phyloP scores from a whole-genome alignment of 2,113 vertebrate species.

The Cephalophus harveyi region DNA sequence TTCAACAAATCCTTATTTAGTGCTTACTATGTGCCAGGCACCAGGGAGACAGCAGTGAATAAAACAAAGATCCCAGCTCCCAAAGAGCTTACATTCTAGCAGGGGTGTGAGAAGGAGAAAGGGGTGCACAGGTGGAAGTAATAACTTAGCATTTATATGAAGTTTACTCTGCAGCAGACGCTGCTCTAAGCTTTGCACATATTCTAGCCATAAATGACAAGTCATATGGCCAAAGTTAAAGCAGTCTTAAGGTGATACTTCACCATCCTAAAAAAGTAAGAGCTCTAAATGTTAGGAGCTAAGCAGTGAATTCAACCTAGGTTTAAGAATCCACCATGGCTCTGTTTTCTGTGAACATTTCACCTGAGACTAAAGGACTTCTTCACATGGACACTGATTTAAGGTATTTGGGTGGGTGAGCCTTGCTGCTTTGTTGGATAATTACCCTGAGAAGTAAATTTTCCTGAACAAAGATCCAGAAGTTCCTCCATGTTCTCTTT shows the following conservation, averaged over 20 bases:
- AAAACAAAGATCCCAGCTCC: conserved; percentile 11
- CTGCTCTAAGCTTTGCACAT: background rate
- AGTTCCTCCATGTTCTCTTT: conserved; percentile 89
- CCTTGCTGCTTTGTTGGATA: background rate
- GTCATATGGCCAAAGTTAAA: background rate
- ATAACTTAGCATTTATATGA: background rate
- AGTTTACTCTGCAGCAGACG: background rate
- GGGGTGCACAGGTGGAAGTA: background rate
- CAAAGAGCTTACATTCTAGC: conserved; percentile 2
- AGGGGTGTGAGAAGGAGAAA: background rate
- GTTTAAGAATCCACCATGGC: background rate
- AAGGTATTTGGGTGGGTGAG: background rate
- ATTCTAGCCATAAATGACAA: background rate
- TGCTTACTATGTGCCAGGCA: background rate
- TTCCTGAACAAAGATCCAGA: conserved; percentile 92
- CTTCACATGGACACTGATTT: background rate
- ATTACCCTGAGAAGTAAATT: conserved; percentile 84
- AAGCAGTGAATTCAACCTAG: background rate
- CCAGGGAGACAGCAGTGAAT: background rate
- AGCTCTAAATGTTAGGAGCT: background rate
- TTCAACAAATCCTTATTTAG: conserved; percentile 39
- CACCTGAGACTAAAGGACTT: background rate
- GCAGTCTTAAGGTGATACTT: background rate
- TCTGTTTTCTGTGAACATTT: background rate
- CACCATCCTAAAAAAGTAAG: background rate